Percentiles rank a stretch among this genome's conserved stretches.
These are phyloP conservation scores for Microplitis demolitor DNA, from an alignment of 1,140 invertebrate genomes.

Conservation along the genomic window DNA sequence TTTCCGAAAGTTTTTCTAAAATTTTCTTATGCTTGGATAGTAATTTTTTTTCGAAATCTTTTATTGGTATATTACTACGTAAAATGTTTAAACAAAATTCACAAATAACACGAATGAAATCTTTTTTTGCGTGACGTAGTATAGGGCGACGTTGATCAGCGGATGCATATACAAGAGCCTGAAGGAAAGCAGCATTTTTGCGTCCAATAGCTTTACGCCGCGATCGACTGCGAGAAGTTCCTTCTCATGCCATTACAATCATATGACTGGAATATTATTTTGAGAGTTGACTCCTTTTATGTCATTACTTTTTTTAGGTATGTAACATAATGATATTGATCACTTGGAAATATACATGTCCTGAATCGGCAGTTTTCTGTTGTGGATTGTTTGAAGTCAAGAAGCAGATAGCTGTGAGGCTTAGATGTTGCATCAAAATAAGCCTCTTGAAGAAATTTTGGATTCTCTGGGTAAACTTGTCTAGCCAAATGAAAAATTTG, in stretches of 20 bases:
- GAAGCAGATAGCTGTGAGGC: conserved; percentile 44
- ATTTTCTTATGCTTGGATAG: too few species aligned
- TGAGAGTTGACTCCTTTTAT: too few species aligned
- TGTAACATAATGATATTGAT: conserved; percentile 22
- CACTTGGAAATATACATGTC: conserved; percentile 25
- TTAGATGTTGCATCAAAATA: conserved; percentile 43
- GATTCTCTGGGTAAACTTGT: conserved; percentile 31
- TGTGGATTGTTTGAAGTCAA: conserved; percentile 45
- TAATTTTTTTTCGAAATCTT: not conserved
- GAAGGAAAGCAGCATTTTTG: too few species aligned
- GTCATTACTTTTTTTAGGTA: conserved; percentile 11
- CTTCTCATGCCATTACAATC: too few species aligned
- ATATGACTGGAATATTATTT: too few species aligned
- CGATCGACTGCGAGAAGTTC: too few species aligned
- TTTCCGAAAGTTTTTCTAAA: too few species aligned
- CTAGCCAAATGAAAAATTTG: conserved; percentile 49
- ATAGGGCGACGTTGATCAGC: too few species aligned
- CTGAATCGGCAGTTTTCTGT: conserved; percentile 36
- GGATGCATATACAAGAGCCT: too few species aligned
- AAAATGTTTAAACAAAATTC: not conserved
- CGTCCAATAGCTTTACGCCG: too few species aligned
- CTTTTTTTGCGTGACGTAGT: too few species aligned
- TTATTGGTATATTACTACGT: too few species aligned
- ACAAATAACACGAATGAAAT: not conserved
- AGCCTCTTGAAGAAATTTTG: conserved; percentile 45